A percentile compares a stretch with the other conserved stretches of the same genome.
These are phyloP conservation scores for Vesta saturnalis DNA, from an alignment of 2,888 invertebrate species.

Conservation along the genomic window DNA sequence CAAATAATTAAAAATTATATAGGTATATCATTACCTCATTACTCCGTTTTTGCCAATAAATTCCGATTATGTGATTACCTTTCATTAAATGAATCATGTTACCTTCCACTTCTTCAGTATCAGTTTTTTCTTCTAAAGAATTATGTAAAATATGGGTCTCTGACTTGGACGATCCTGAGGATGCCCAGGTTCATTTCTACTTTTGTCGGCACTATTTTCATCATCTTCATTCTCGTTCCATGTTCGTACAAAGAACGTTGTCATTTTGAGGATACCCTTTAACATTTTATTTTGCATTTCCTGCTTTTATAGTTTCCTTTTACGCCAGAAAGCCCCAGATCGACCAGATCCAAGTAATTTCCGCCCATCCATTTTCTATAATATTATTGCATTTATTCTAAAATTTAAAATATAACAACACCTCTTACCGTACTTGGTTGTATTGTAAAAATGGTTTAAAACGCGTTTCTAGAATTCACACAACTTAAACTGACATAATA, in stretches of 20 bases:
- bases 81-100: constrained; percentile 2
- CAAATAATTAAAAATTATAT: no score
- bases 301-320: constrained; percentile 2
- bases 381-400: background rate
- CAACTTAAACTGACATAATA: no score
- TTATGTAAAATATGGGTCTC: background rate
- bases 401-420: background rate
- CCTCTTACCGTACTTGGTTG: no score
- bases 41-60: background rate
- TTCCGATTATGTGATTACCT: background rate
- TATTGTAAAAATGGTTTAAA: no score
- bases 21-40: no score
- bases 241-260: background rate
- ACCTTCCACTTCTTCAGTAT: background rate
- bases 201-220: no score
- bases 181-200: background rate
- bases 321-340: no score
- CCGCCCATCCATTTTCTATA: background rate
- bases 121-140: background rate
- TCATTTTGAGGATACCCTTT: constrained; percentile 6
- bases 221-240: background rate
- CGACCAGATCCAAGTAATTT: background rate
- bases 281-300: constrained; percentile 4
- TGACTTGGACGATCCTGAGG: background rate
- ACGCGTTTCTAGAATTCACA: no score